Percentiles rank a stretch among this genome's conserved stretches.
Evolutionary conservation across 2,113 vertebrate genomes (phyloP).

Genomic region (Sorex fumeus): DNA sequence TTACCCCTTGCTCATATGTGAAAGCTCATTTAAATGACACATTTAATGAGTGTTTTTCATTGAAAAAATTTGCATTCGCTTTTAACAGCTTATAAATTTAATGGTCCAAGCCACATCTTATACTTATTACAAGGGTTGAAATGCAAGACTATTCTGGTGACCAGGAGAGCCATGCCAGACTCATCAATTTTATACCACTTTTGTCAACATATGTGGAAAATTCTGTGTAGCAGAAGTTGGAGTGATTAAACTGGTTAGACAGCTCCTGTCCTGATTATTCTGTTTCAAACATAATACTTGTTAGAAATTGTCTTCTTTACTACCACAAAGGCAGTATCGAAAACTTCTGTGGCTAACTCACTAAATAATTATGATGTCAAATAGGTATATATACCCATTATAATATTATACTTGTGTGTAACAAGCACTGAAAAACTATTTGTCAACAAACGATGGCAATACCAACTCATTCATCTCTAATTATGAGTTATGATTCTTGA

Average conservation of each 20-base stretch:
- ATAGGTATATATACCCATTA: background rate
- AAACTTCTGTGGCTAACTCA: background rate
- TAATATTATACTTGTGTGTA: background rate
- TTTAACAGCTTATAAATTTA: background rate
- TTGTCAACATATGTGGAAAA: background rate
- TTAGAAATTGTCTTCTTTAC: background rate
- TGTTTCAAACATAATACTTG: background rate
- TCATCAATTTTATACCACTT: background rate
- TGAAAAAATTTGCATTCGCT: background rate
- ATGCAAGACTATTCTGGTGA: background rate
- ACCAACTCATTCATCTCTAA: slow-evolving; percentile 54
- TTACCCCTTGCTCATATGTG: background rate
- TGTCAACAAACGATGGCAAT: slow-evolving; percentile 29
- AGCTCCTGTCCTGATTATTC: background rate
- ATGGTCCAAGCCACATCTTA: background rate
- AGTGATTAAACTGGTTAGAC: background rate
- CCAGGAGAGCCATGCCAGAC: background rate
- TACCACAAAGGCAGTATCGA: background rate
- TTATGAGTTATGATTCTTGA: slow-evolving; percentile 57
- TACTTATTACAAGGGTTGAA: background rate
- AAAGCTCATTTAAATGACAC: background rate
- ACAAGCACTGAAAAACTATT: background rate
- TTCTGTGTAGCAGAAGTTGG: background rate
- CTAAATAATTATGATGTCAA: background rate
- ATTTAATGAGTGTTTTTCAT: slow-evolving; percentile 1